Evolutionary conservation across 2,113 vertebrate species (phyloP), one percentile per base, ranked within the genome.

Genomic region (Grallaria varia): DNA sequence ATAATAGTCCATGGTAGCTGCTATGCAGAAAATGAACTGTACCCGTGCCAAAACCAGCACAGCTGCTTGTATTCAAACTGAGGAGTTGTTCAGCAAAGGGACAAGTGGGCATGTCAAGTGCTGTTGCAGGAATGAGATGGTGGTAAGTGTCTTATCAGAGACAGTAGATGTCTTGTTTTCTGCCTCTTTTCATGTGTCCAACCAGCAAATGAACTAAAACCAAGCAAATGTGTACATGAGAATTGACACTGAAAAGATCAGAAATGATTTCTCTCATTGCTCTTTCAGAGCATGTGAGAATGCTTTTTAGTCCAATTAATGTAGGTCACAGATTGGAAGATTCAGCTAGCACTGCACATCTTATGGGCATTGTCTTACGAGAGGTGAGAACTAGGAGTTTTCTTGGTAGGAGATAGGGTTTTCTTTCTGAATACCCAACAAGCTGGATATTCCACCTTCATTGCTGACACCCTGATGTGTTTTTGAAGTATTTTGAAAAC

Each of bases 81-180:
- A 95, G 74, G 58, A 96, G 84, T 95, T 96, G 84, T 42, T 97
- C 69, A 92, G 56, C n/a, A 90, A 76, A 77, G 5, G 31, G 77
- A 67, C 66, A 93, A 27, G 63, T 53, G 87, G 75, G 53, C 91
- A 40, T 89, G 84, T 93, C 93, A 82, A 89, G 63, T 71, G 44
- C 42, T 4, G 0, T 55, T 84, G n/a, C 68, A 69, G 53, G 55
- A 47, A 45, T 79, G 78, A 94, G 62, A 53, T 94, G 49, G 30
- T 90, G 44, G 4, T 33, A 30, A 14, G 62, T 84, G 90, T n/a
- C 14, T 79, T 15, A 52, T 87, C 81, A 79, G 56, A 75, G 53
- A 35, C 86, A 20, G n/a, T 45, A 56, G 55, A 42, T 91, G 9
- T 33, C 50, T 83, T 64, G 15, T 17, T 39, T 76, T 33, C 52